Evolutionary conservation across 2,797 vertebrate species (phyloP), one percentile per base, ranked within the genome.

Genomic region (Anisognathus igniventris): DNA sequence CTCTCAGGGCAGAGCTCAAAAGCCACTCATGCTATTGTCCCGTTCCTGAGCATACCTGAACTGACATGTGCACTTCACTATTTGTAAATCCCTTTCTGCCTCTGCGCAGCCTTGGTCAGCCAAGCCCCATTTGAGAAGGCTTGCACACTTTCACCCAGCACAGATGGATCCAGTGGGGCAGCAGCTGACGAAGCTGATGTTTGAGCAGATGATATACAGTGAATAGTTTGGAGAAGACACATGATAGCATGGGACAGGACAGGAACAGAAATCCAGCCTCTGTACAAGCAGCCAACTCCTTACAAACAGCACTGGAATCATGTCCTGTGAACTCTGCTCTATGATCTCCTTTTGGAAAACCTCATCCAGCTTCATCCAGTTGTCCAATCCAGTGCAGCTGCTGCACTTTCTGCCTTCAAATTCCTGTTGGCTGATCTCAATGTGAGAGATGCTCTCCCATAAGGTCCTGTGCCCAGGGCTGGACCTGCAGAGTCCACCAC

Each of bases 1-100:
- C 48, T 70, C 37, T 56, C 53, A 50, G 30, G 6, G 7, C 48
- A 48, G 61, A 19, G 19, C 61, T 87, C 48, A 33, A 27, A 76
- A 64, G 57, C n/a, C 24, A 6, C 33, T 33, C 35, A 45, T 0
- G 0, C 24, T 25, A 2, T 60, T 2, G 0, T 24, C 12, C 13
- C 3, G 0, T 8, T 85, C n/a, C 48, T 42, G 30, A 92, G 48
- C 48, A 24, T 14, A 19, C 24, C 37, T 54, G 60, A 73, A 16
- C 8, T n/a, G 48, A 31, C 15, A 8, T 2, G 8, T 48, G 20
- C 0, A 5, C 45, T 82, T 56, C 53, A 45, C 22, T 76, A 17
- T 56, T 60, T 5, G 2, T 30, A 57, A 91, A 82, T 45, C 30
- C 5, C 27, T 74, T 66, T 82, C 71, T 53, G 33, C n/a, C 27